Base-by-base conservation (phyloP, 2,888 invertebrate species). In the Lacanobia oleracea region DNA sequence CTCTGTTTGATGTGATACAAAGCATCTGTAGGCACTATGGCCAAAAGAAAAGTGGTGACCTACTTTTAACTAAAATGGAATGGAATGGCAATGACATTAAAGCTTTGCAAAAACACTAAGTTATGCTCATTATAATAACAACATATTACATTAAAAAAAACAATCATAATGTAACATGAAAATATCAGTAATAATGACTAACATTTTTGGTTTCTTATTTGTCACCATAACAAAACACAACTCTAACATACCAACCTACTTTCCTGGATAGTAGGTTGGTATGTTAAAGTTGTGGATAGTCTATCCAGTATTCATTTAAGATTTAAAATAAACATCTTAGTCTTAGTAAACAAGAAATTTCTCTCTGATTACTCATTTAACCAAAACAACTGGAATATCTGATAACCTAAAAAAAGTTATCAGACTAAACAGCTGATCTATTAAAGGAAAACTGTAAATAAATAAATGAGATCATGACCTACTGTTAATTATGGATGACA, bases 351-450 rank as follows among this genome's bases (percentile, higher is more conserved):
- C 40, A 65, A 56, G 23, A 23, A 50, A 62, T 18, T 23, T 50
- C 45, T 48, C 18, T 21, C 12, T 14, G 5, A 64, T 67, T 64
- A 60, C 40, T 56, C 8, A 66, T 59, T 12, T 60, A 12, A 57
- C 21, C 21, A 66, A 60, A 16, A 23, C 14, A 51, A 16, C 21
- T 56, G 9, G 1, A 50, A 50, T 60, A 61, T 48, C 18, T 27
- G 21, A 51, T 74, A 81, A 80, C 74, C 74, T 80, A 43, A 21
- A 72, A 77, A 45, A 67, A 1, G 53, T 37, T 70, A 79, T 43
- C 57, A 54, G 8, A n/a, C 21, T 18, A 50, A 73, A 74, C 80
- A 80, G 80, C 80, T 80, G 80, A 81, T 80, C 65, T 53, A 67
- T 21, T 54, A 7, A 21, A 68, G 14, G 63, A 72, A 75, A 81